Percentiles rank a stretch among this genome's conserved stretches.
Evolutionary conservation across 2,797 vertebrate species (phyloP).

Genomic region (Platyrinchus mystaceus): DNA sequence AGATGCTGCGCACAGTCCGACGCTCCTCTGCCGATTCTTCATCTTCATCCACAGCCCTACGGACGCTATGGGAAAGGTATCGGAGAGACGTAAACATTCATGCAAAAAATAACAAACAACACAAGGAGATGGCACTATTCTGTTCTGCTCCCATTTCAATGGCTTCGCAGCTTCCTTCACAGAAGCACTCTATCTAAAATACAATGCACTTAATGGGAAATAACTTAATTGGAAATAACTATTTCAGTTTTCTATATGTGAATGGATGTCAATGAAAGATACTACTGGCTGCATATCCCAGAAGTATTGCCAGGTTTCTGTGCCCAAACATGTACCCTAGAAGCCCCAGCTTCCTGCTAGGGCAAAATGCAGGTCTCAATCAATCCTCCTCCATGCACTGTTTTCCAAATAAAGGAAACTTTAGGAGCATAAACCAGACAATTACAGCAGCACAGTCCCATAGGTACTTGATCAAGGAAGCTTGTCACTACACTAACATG

Average conservation of each 20-base stretch:
- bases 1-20: conserved; percentile 82
- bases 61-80: conserved; percentile 56
- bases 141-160: neutral
- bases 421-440: neutral
- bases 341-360: neutral
- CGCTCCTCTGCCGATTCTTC: conserved; percentile 89
- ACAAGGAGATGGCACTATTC: neutral
- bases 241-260: neutral
- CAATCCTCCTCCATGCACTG: neutral
- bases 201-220: neutral
- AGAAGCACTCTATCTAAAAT: neutral
- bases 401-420: neutral
- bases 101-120: neutral
- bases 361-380: neutral
- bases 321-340: neutral
- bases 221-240: neutral
- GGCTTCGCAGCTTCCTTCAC: neutral
- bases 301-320: neutral
- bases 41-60: conserved; percentile 91
- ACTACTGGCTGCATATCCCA: neutral
- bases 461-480: neutral
- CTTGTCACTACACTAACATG: neutral
- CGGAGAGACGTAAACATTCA: neutral
- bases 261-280: neutral
- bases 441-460: neutral